Evolutionary conservation across 2,888 invertebrate genomes (phyloP), one percentile per base, ranked within the genome.

Genomic region (Globia sparganii): DNA sequence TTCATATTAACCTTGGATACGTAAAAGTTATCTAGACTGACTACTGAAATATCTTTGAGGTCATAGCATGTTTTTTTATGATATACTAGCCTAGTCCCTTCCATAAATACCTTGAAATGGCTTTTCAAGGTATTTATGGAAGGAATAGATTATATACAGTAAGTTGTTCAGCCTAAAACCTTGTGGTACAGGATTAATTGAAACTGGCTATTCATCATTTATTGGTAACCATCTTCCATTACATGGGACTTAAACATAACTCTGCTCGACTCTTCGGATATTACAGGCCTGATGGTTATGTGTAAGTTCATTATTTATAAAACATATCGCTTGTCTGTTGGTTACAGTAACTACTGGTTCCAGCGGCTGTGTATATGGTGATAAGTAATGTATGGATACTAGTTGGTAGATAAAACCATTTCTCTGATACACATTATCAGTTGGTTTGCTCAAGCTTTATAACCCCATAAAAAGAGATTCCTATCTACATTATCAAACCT

Each of bases 1-100:
- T 75, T 68, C 49, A 62, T 80, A 64, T 43, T 6, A 70, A 56
- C 82, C 81, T 76, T 80, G 76, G 43, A 61, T 59, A 34, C 28
- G 31, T 37, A 77, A n/a, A 70, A 61, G 15, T 66, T 53, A 25
- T 69, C 18, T 69, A 66, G 25, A 70, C 40, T 21, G 34, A 58
- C 66, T 40, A 43, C n/a, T 31, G 43, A 59, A 53, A 4, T 56
- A 76, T 53, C 8, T 46, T 28, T 37, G 53, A 79, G 43, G 43
- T 56, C 34, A 72, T 21, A 18, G 18, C 13, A 49, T 58, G n/a
- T 40, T 65, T 34, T 34, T 21, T 28, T n/a, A 43, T 78, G 25
- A 34, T 34, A 62, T 43, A 37, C 4, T 71, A 70, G 59, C 4
- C 15, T 13, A 71, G 4, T 31, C n/a, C n/a, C n/a, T n/a, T n/a